Conservation (phyloP, 1,140 invertebrate species). For the Zaprionus tsacasi region DNA sequence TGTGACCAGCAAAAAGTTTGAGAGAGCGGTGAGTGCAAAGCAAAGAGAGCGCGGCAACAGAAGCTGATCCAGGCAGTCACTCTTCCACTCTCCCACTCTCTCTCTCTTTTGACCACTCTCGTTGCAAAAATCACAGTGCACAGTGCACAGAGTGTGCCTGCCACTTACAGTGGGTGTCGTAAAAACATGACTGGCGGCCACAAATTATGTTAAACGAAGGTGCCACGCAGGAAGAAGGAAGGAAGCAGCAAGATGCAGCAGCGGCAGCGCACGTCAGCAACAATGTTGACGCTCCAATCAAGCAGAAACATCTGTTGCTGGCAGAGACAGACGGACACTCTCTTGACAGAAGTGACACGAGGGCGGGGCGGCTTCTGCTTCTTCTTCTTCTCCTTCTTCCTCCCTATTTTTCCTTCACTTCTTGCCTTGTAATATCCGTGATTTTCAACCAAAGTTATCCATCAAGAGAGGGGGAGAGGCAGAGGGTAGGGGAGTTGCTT, state of each 20-base stretch:
- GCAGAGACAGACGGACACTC: constrained; percentile 14
- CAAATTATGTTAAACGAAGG: constrained; percentile 71
- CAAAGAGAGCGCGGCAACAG: too few relatives aligned
- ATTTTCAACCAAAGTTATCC: too few relatives aligned
- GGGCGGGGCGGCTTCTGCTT: constrained; percentile 51
- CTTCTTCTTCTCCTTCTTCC: background rate
- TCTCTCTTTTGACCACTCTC: constrained; percentile 5
- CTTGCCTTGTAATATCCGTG: constrained; percentile 58
- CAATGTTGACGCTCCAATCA: constrained; percentile 72
- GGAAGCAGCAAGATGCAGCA: constrained; percentile 27
- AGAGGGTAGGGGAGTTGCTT: background rate
- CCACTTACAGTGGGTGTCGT: constrained; percentile 69
- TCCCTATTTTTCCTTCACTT: background rate
- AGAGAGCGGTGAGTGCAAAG: too few relatives aligned
- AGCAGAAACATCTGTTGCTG: constrained; percentile 70
- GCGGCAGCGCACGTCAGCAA: constrained; percentile 18
- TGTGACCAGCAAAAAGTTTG: too few relatives aligned
- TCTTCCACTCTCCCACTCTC: too few relatives aligned
- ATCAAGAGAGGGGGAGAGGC: too few relatives aligned
- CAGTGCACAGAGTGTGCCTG: constrained; percentile 13
- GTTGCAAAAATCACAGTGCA: constrained; percentile 39
- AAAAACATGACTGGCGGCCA: constrained; percentile 70
- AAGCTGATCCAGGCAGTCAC: too few relatives aligned
- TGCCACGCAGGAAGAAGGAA: constrained; percentile 28
- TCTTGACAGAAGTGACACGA: constrained; percentile 59